A percentile compares a stretch with the other conserved stretches of the same genome.
These are phyloP conservation scores for Mesitornis unicolor DNA, from an alignment of 2,113 vertebrate species.

Conservation along the genomic window DNA sequence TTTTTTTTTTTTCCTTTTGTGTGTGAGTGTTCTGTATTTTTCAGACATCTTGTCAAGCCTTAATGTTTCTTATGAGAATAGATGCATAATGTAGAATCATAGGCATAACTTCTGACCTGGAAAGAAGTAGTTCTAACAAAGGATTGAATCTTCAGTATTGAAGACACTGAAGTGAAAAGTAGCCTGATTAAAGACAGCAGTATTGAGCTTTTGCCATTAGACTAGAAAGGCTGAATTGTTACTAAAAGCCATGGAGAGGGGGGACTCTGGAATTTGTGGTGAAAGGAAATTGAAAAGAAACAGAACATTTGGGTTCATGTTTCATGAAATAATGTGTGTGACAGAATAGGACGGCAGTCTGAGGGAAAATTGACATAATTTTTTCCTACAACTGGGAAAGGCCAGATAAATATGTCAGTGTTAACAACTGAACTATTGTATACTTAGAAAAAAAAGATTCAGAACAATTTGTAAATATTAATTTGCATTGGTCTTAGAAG, in stretches of 20 bases:
- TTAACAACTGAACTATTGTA: constrained; percentile 83
- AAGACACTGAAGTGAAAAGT: constrained; percentile 67
- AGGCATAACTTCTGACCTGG: neutral
- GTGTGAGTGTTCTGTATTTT: neutral
- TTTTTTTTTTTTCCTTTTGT: neutral
- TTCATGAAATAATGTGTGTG: constrained; percentile 89
- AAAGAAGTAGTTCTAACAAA: constrained; percentile 50
- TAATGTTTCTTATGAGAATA: neutral
- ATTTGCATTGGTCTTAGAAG: constrained; percentile 34
- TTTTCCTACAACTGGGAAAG: constrained; percentile 77
- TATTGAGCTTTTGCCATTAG: constrained; percentile 74
- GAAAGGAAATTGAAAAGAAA: constrained; percentile 90
- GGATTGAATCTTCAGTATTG: constrained; percentile 64
- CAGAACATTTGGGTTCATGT: constrained; percentile 84
- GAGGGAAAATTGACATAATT: constrained; percentile 81
- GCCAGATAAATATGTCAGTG: constrained; percentile 82
- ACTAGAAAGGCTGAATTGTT: constrained; percentile 82
- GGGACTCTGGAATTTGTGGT: constrained; percentile 77
- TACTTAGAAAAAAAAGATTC: constrained; percentile 18
- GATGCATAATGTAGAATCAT: neutral
- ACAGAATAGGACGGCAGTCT: constrained; percentile 81
- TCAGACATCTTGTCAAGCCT: neutral
- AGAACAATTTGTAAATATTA: constrained; percentile 71
- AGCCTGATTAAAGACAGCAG: constrained; percentile 79
- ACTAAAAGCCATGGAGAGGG: constrained; percentile 67